Percentiles rank a stretch among this genome's conserved stretches.
Evolutionary conservation across 2,113 vertebrate species (phyloP).

Genomic region (Lipophrys pholis): DNA sequence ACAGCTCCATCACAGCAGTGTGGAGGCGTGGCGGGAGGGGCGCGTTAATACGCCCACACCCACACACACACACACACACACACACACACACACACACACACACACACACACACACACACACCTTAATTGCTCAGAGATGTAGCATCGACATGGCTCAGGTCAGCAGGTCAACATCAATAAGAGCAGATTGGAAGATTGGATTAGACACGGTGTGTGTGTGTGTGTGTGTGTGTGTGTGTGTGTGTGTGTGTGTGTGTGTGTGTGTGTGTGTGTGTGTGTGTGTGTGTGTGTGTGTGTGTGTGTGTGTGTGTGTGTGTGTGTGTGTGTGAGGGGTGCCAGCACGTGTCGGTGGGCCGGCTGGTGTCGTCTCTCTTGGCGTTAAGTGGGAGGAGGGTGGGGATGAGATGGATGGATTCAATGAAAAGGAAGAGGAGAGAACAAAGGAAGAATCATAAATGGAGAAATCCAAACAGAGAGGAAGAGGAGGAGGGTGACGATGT

Average conservation of each 20-base stretch:
- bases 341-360: constrained; percentile 1
- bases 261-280: too few relatives aligned
- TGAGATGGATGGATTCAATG: constrained; percentile 1
- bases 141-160: constrained; percentile 60
- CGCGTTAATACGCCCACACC: too few relatives aligned
- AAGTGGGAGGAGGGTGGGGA: constrained; percentile 7
- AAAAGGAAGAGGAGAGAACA: background rate
- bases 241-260: too few relatives aligned
- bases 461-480: background rate
- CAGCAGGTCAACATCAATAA: constrained; percentile 79
- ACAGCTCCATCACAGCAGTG: constrained; percentile 74
- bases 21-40: constrained; percentile 66
- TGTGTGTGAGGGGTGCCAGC: too few relatives aligned
- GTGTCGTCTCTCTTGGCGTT: constrained; percentile 26
- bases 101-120: constrained; percentile 43
- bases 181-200: constrained; percentile 78
- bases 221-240: constrained; percentile 37
- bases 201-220: constrained; percentile 61
- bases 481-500: background rate
- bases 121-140: constrained; percentile 72
- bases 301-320: too few relatives aligned
- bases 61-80: constrained; percentile 36
- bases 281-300: too few relatives aligned
- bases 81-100: constrained; percentile 42
- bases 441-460: background rate